Conservation (phyloP, 2,113 vertebrate species). For the Gymnarchus niloticus region DNA sequence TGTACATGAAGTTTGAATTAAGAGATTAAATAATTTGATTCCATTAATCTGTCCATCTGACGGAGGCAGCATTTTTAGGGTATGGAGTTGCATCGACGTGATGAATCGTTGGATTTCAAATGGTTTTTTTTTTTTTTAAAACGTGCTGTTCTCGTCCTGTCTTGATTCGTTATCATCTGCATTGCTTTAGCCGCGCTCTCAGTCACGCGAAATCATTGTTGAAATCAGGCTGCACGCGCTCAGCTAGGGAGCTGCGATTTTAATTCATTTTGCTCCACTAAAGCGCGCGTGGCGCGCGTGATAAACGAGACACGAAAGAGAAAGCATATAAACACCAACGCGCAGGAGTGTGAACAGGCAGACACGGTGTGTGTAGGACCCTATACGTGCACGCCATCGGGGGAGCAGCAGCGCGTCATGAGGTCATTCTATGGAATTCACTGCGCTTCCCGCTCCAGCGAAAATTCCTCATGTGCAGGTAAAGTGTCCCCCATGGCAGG, state of each 20-base stretch:
- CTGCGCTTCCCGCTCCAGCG: constrained; percentile 29
- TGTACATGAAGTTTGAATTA: not conserved
- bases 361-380: not conserved
- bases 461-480: constrained; percentile 37
- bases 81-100: too few species aligned
- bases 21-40: not conserved
- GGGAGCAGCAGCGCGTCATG: constrained; percentile 26
- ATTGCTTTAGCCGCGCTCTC: too few species aligned
- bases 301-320: not conserved
- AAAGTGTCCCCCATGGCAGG: constrained; percentile 22
- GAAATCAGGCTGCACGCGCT: not conserved
- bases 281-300: not conserved
- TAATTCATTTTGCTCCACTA: not conserved
- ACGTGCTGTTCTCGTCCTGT: too few species aligned
- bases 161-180: too few species aligned
- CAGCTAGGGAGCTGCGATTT: not conserved
- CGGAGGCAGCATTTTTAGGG: too few species aligned
- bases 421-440: constrained; percentile 41
- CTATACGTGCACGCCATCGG: not conserved
- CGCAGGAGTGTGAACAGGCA: too few species aligned
- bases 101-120: too few species aligned
- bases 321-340: not conserved
- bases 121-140: too few species aligned
- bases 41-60: not conserved
- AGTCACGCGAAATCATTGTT: too few species aligned